phyloP scores from a whole-genome alignment of 2,113 vertebrate species.

The Aegithalos caudatus region DNA sequence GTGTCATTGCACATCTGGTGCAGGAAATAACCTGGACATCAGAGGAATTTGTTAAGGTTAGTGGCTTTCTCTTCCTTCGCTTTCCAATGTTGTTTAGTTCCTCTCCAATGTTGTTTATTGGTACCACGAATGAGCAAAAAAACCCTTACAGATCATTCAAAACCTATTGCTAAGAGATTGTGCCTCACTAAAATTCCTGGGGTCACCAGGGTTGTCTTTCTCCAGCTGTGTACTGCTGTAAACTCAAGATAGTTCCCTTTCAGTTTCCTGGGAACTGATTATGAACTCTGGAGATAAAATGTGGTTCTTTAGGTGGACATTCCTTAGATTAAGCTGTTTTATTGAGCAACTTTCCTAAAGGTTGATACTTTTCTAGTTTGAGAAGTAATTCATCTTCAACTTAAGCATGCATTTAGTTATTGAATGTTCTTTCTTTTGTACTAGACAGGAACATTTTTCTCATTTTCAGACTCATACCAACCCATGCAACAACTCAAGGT shows the following conservation, averaged over 20 bases:
- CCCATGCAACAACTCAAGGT: neutral
- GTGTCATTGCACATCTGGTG: accelerated
- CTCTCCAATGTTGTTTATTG: accelerated
- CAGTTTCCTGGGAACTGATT: neutral
- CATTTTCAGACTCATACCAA: neutral
- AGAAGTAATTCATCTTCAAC: accelerated
- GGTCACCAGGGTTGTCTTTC: accelerated
- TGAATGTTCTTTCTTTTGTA: neutral
- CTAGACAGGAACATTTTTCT: neutral
- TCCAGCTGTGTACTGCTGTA: neutral
- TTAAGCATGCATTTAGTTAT: accelerated
- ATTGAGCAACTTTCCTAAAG: neutral
- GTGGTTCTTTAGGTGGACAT: neutral
- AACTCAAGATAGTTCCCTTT: neutral
- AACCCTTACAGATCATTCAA: accelerated
- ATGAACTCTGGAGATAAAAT: neutral
- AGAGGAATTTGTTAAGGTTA: neutral
- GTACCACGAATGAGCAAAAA: accelerated
- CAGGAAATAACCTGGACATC: neutral
- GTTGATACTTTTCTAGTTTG: neutral
- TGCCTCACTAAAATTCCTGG: neutral
- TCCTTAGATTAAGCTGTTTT: neutral
- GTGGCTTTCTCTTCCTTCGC: neutral
- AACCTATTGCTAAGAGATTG: neutral
- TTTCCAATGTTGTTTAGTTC: too few species aligned